Conservation (phyloP, 2,888 invertebrate genomes). For the Drosophila peninsularis region DNA sequence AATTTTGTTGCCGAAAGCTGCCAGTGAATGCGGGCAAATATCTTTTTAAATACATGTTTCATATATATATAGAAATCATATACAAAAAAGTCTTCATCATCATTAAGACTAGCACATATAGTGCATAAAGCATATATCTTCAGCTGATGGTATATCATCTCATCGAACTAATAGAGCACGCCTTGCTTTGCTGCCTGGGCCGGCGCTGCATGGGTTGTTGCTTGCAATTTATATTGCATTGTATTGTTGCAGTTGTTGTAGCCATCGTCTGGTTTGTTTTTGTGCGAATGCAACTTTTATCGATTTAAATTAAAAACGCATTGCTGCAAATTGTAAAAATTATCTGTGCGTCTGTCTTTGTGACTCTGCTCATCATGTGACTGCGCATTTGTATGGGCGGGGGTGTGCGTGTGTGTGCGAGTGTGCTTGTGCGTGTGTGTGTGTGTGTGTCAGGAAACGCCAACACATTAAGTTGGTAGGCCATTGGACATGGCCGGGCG, state of each 20-base stretch:
- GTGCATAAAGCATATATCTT: background rate
- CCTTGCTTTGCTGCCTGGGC: background rate
- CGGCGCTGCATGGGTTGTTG: conserved; percentile 29
- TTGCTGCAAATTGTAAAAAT: conserved; percentile 80
- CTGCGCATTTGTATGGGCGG: conserved; percentile 19
- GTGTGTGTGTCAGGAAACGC: conserved; percentile 66
- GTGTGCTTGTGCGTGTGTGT: conserved; percentile 14
- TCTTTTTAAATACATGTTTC: background rate
- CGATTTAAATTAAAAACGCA: conserved; percentile 79
- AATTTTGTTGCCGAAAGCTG: background rate
- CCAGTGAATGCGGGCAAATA: background rate
- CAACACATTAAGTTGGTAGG: conserved; percentile 76
- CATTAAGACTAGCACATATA: background rate
- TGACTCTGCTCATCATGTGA: conserved; percentile 53
- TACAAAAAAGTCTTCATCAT: background rate
- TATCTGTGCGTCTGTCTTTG: conserved; percentile 55
- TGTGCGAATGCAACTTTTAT: conserved; percentile 77
- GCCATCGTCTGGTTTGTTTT: conserved; percentile 73
- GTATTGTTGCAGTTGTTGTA: conserved; percentile 46
- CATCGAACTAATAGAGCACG: no score
- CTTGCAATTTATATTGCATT: conserved; percentile 69
- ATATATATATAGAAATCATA: background rate
- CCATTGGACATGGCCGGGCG: conserved; percentile 69
- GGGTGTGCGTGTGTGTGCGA: conserved; percentile 13
- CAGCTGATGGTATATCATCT: background rate